Base-by-base conservation (phyloP, 2,888 invertebrate genomes). In the Polia nebulosa region DNA sequence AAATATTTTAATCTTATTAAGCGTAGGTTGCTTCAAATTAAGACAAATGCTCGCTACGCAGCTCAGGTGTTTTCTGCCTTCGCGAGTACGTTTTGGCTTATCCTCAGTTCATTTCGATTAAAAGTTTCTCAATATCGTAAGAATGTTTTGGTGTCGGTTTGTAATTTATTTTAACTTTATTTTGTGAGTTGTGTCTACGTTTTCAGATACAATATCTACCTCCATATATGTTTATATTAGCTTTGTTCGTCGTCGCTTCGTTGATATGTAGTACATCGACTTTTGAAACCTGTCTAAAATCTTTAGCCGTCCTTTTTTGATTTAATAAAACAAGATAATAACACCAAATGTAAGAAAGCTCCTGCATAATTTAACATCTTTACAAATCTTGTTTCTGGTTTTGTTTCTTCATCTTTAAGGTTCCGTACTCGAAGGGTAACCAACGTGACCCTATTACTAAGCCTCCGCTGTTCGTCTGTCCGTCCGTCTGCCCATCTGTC, bases 41-140 rank as follows among this genome's bases (percentile, higher is more conserved):
- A 80, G 57, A 68, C 58, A 51, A 70, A 76, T 76, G 83, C 72
- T 78, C 55, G 65, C 78, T 68, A 83, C 82, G 71, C 83, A 84
- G 84, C 82, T 70, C 83, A 84, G 84, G 81, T 86, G 85, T 86
- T 87, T 86, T 86, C 70, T 81, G 72, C 56, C 68, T 76, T 73
- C 63, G 66, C 67, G 49, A 44, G 47, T 69, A 60, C 57, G 32
- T 66, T 72, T 78, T 81, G 81, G 76, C 73, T 81, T 85, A 85
- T 78, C 73, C 78, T 84, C 81, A 78, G 86, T 85, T 84, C 82
- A 87, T 89, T 90, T 91, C 88, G 87, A 90, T 91, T 90, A 89
- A 89, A 90, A 91, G 88, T 91, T 91, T 89, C 86, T 83, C 85
- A 87, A 88, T 87, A 89, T 82, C 79, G 57, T 64, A 57, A 47